Evolutionary conservation across 2,113 vertebrate genomes (phyloP).

Genomic region (Misgurnus anguillicaudatus): DNA sequence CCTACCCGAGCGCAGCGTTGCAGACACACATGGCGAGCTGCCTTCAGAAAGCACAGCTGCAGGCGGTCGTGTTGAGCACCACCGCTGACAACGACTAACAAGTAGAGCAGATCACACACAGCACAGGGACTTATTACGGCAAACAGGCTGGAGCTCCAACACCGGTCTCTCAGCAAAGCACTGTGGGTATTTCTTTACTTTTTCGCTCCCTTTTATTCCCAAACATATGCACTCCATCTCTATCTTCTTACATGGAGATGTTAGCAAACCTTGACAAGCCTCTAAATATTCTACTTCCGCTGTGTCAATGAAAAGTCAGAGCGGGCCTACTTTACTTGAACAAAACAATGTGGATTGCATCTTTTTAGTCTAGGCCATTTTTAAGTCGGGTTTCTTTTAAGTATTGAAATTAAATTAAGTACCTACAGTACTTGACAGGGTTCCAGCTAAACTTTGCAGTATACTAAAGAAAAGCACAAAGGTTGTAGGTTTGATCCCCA

Average conservation of each 20-base stretch:
- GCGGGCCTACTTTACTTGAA: background rate
- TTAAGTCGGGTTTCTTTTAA: no score
- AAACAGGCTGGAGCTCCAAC: constrained; percentile 12
- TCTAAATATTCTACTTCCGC: background rate
- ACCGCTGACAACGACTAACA: constrained; percentile 47
- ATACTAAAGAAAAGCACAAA: no score
- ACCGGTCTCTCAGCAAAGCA: background rate
- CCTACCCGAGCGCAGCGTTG: constrained; percentile 8
- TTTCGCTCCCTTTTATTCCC: background rate
- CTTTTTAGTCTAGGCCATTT: background rate
- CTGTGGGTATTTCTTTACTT: constrained; percentile 14
- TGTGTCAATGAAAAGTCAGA: constrained; percentile 1
- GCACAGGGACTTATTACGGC: constrained; percentile 35
- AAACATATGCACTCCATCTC: constrained; percentile 2
- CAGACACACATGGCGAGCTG: constrained; percentile 4
- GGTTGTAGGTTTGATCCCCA: no score
- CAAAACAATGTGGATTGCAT: background rate
- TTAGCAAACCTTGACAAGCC: background rate
- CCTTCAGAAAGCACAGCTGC: constrained; percentile 29
- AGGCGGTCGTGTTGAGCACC: constrained; percentile 30
- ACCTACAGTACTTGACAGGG: no score
- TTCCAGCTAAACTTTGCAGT: no score
- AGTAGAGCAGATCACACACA: constrained; percentile 38
- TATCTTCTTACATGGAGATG: constrained; percentile 3
- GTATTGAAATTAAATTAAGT: no score